Evolutionary conservation across 1,140 invertebrate genomes (phyloP), one percentile per base, ranked within the genome.

Genomic region (Nymphalis io): DNA sequence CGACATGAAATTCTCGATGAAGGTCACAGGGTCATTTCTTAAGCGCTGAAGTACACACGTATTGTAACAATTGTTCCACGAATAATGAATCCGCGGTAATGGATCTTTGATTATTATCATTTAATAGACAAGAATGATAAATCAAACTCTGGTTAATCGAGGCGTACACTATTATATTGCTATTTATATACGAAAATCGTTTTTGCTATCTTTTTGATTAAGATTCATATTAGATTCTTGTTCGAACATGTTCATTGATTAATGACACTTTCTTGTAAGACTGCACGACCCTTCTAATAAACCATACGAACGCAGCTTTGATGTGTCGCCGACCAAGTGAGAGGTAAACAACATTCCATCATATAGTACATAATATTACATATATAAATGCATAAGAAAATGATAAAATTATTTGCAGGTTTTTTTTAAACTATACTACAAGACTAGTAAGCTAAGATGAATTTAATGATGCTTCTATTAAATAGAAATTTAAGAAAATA

Each of bases 51-150:
- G 72, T 75, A 76, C 76, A 79, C 80, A 75, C 67, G 39, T 68
- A 74, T 59, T 55, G 44, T 74, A 76, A 74, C 80, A 76, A 88
- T 88, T 86, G 83, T 85, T 85, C 76, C 23, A 72, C 73, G 46
- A 74, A 83, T 84, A 82, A 85, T 81, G 74, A 80, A 80, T 81
- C 80, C 78, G 39, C 64, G 60, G 70, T 84, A 85, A 87, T 84
- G 82, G 68, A 80, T 80, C 82, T 85, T 76, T 82, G 81, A 89
- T 87, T 81, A 89, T 87, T 81, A 75, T 74, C 72, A 70, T 80
- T 81, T 80, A 82, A 86, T 83, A 74, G 78, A 81, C 76, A 70
- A 76, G 74, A 80, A 81, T 83, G 80, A 85, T 84, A 85, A 87
- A 82, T 85, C 77, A 82, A 74, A 74, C 70, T 73, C 74, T 76